Evolutionary conservation across 1,140 invertebrate genomes (phyloP), one percentile per base, ranked within the genome.

Genomic region (Drosophila auraria): DNA sequence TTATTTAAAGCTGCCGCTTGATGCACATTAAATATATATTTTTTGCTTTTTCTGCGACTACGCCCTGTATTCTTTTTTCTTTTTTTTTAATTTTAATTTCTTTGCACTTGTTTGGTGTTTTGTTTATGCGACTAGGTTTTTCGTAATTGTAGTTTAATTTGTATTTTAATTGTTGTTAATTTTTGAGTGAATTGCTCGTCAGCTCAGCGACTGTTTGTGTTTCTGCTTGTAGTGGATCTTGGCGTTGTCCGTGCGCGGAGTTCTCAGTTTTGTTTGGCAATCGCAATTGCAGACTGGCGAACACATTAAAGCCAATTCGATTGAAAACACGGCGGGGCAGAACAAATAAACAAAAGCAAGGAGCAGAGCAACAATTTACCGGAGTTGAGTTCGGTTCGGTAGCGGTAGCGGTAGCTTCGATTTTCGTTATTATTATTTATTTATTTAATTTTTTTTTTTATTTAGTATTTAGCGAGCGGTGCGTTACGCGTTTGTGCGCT

Each of bases 171-270:
- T 30, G 12, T 59, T 51, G 7, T 23, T 25, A 15, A 44, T 44
- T 57, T 30, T 53, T 53, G 2, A 5, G 8, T 14, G 51, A 54
- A 71, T 27, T 50, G 20, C 40, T 50, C 56, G 84, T 87, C 83
- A 89, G 83, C 83, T 87, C 45, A 68, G 42, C 40, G 56, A 79
- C 76, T 80, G 77, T 72, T 80, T 80, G 76, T 80, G 77, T 72
- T 80, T 80, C 49, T 79, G 76, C 77, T 79, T 80, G 33, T 72
- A 60, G 50, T 72, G 60, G 44, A 64, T 80, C 57, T 79, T 70
- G 44, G 74, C 44, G 47, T 58, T 78, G 25, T n/a, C 44, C 33
- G 53, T 42, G 40, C 53, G 62, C 27, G 40, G 49, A 58, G 66
- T 72, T 79, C 60, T 79, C 44, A 65, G 47, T 12, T 54, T 57